These are phyloP conservation scores for Lasioglossum pauxillum DNA, from an alignment of 2,888 invertebrate species.

Conservation along the genomic window DNA sequence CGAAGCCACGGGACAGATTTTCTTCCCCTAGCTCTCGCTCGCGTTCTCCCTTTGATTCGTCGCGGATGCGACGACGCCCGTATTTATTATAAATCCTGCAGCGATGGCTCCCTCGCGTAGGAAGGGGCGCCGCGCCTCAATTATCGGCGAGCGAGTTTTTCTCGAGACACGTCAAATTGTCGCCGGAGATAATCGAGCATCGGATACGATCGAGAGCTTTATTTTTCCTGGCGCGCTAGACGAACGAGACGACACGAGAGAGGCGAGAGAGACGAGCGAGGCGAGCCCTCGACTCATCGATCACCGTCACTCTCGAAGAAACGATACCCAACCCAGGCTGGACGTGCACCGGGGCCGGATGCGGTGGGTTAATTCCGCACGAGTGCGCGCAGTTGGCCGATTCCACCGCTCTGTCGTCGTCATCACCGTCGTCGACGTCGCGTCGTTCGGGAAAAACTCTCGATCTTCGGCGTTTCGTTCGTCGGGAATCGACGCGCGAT, in stretches of 20 bases:
- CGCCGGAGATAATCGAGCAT: conserved; percentile 66
- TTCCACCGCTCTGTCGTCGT: conserved; percentile 1
- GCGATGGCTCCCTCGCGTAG: conserved; percentile 9
- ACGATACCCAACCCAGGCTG: conserved; percentile 51
- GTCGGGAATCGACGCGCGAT: neutral
- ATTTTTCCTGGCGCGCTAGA: conserved; percentile 36
- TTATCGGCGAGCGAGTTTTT: conserved; percentile 61
- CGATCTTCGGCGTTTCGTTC: neutral
- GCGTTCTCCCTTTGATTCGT: conserved; percentile 16
- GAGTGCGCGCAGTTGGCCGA: conserved; percentile 33
- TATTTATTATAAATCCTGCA: conserved; percentile 33
- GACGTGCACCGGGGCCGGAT: conserved; percentile 29
- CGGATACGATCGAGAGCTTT: conserved; percentile 59
- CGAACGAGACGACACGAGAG: neutral
- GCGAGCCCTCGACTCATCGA: conserved; percentile 60
- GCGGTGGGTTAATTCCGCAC: conserved; percentile 64
- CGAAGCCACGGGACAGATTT: conserved; percentile 10
- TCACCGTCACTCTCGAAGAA: conserved; percentile 68
- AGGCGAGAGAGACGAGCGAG: conserved; percentile 1
- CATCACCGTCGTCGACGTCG: neutral
- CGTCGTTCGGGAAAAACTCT: conserved; percentile 31
- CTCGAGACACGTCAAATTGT: conserved; percentile 67
- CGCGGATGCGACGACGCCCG: neutral
- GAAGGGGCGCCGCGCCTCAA: conserved; percentile 30
- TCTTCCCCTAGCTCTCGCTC: neutral